Evolutionary conservation across 1,140 invertebrate genomes (phyloP).

Genomic region (Onthophagus taurus): DNA sequence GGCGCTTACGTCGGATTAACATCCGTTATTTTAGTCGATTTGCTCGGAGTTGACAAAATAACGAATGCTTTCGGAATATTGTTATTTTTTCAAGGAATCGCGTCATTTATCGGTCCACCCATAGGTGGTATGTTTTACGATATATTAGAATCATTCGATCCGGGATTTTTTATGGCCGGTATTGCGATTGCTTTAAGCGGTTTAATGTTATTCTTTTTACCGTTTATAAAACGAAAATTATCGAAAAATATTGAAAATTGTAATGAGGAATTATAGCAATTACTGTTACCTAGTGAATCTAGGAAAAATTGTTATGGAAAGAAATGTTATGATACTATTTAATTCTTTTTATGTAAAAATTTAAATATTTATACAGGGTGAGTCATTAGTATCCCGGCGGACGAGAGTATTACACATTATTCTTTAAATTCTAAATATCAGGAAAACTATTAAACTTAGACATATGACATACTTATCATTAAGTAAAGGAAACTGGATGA

Average conservation of each 20-base stretch:
- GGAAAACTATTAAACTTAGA: too few species aligned
- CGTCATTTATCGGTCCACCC: constrained; percentile 79
- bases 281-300: constrained; percentile 18
- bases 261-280: constrained; percentile 26
- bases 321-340: constrained; percentile 5
- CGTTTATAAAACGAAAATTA: constrained; percentile 47
- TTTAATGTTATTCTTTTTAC: constrained; percentile 78
- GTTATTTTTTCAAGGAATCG: constrained; percentile 84
- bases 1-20: constrained; percentile 90
- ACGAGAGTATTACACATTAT: too few species aligned
- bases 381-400: too few species aligned
- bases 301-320: too few species aligned
- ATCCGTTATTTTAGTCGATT: constrained; percentile 79
- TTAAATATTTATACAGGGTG: too few species aligned
- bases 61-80: constrained; percentile 91
- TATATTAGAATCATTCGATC: constrained; percentile 62
- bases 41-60: constrained; percentile 75
- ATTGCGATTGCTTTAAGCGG: constrained; percentile 77
- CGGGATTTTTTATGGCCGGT: constrained; percentile 76
- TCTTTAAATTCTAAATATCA: too few species aligned
- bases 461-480: too few species aligned
- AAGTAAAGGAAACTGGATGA: too few species aligned
- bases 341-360: too few species aligned
- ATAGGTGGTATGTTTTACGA: constrained; percentile 82
- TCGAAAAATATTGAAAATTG: constrained; percentile 19